Evolutionary conservation across 2,888 invertebrate species (phyloP).

Genomic region (Erpobdella octoculata): DNA sequence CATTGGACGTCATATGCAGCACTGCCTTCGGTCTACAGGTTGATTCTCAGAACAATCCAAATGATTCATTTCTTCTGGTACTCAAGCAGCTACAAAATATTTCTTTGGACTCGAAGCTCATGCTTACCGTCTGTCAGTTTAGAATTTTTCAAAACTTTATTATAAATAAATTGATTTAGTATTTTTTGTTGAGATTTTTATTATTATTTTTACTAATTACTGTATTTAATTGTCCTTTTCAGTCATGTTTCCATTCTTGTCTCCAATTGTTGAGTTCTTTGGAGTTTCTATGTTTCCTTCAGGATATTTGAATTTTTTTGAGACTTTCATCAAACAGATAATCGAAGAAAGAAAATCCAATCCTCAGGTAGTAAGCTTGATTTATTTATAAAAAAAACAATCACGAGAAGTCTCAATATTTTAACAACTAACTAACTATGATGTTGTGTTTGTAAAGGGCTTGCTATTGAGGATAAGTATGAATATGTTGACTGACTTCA

Average conservation of each 20-base stretch:
- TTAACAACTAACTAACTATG: not conserved
- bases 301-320: constrained; percentile 27
- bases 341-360: constrained; percentile 23
- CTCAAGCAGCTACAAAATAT: constrained; percentile 20
- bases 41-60: constrained; percentile 33
- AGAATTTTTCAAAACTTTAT: not conserved
- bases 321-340: constrained; percentile 4
- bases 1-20: constrained; percentile 36
- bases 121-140: constrained; percentile 25
- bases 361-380: constrained; percentile 12
- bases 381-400: constrained; percentile 13
- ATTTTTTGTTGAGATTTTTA: not conserved
- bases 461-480: too few relatives aligned
- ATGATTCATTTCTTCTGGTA: constrained; percentile 30
- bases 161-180: not conserved
- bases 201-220: not conserved
- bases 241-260: constrained; percentile 21
- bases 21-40: constrained; percentile 35
- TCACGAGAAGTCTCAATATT: constrained; percentile 4
- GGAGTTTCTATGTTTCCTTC: constrained; percentile 20
- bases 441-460: too few relatives aligned
- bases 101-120: not conserved
- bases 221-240: not conserved
- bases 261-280: constrained; percentile 15
- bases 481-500: too few relatives aligned